phyloP scores from a whole-genome alignment of 2,888 invertebrate species.

The Melanostoma scalare region DNA sequence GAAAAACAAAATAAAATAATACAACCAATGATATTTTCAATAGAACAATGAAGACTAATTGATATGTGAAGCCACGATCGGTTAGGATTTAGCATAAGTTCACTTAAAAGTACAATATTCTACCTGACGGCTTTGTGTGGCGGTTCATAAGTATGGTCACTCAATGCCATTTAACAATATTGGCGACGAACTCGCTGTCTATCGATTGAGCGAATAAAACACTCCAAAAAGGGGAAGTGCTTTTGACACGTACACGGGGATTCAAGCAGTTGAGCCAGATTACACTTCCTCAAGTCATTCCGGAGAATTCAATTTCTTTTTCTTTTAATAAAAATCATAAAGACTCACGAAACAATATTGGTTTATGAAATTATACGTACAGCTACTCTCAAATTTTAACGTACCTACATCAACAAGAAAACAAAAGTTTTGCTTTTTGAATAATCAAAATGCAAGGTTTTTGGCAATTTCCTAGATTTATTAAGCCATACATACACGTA shows the following conservation, averaged over 20 bases:
- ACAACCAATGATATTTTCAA: conserved; percentile 65
- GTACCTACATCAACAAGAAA: no score
- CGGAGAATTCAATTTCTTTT: conserved; percentile 21
- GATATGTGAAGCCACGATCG: conserved; percentile 66
- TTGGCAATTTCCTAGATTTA: no score
- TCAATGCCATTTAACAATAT: conserved; percentile 63
- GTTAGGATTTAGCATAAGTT: conserved; percentile 68
- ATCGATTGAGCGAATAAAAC: conserved; percentile 5
- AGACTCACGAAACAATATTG: no score
- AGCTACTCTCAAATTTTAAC: no score
- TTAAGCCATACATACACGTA: neutral
- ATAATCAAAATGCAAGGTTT: no score
- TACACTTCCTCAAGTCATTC: conserved; percentile 56
- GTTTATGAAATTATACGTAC: no score
- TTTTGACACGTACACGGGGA: conserved; percentile 41
- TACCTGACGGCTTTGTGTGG: conserved; percentile 63
- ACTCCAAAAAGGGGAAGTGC: conserved; percentile 58
- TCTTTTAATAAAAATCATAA: conserved; percentile 23
- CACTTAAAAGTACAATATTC: conserved; percentile 63
- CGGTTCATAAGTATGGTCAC: conserved; percentile 61
- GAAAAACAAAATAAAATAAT: conserved; percentile 31
- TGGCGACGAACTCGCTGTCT: conserved; percentile 38
- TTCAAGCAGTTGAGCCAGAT: conserved; percentile 28
- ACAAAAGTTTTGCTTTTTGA: no score
- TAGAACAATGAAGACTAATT: conserved; percentile 67